A percentile compares a stretch with the other conserved stretches of the same genome.
Evolutionary conservation across 2,113 vertebrate species (phyloP).

Genomic region (Coryphaenoides rupestris): DNA sequence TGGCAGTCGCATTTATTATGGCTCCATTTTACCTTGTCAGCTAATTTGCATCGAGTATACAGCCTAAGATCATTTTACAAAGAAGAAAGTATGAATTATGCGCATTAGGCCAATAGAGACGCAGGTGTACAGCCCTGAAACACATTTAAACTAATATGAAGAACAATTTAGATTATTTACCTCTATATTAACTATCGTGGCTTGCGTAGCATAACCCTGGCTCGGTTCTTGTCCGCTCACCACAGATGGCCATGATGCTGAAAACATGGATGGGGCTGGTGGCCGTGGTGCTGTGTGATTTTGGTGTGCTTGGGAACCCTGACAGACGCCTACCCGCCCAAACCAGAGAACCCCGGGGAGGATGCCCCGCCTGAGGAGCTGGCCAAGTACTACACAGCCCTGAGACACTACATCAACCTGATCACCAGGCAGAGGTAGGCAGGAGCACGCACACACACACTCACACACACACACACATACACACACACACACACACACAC

Average conservation of each 20-base stretch:
- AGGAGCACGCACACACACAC: conserved; percentile 2
- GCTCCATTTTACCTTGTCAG: not conserved
- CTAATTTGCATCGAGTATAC: not conserved
- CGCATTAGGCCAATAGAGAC: too few species aligned
- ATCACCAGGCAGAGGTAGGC: conserved; percentile 88
- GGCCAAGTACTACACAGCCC: conserved; percentile 83
- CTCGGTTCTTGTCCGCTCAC: not conserved
- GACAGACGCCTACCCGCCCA: conserved; percentile 81
- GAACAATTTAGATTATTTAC: too few species aligned
- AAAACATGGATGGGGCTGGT: conserved; percentile 70
- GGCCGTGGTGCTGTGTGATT: conserved; percentile 67
- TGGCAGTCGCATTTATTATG: not conserved
- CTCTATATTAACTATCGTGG: too few species aligned
- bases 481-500: not conserved
- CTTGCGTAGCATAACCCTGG: too few species aligned
- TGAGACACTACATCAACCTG: conserved; percentile 93
- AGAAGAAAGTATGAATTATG: too few species aligned
- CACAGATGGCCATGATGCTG: conserved; percentile 75
- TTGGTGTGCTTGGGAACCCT: conserved; percentile 78
- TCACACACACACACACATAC: not conserved
- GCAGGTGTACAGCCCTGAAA: too few species aligned
- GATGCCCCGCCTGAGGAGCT: conserved; percentile 84
- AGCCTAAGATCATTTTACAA: not conserved
- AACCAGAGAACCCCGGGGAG: conserved; percentile 83
- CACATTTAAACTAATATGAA: too few species aligned